These are phyloP conservation scores for Tipula helvola DNA, from an alignment of 2,888 invertebrate genomes.

Conservation along the genomic window DNA sequence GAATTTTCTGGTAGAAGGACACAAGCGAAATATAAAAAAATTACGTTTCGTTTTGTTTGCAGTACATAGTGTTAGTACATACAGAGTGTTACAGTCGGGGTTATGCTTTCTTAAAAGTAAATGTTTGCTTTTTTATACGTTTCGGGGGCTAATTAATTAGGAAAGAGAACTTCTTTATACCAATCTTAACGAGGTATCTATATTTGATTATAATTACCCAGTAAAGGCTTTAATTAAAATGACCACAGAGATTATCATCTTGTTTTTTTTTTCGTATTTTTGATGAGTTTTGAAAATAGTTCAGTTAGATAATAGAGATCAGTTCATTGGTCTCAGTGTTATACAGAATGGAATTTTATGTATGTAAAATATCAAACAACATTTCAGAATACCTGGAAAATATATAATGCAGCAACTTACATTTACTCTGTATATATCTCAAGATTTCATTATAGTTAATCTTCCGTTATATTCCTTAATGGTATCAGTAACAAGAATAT, in stretches of 20 bases:
- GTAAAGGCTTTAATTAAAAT: not conserved
- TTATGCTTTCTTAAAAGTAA: not conserved
- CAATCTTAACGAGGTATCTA: not conserved
- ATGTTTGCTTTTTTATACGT: not conserved
- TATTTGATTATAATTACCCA: not conserved
- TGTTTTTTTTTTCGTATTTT: not conserved
- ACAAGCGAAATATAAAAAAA: not conserved
- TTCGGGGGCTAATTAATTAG: not conserved
- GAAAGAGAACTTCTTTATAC: not conserved
- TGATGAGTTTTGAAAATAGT: not conserved
- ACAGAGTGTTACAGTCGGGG: not conserved
- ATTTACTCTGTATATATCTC: not conserved
- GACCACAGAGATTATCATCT: not conserved
- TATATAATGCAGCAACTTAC: not conserved
- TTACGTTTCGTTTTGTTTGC: not conserved
- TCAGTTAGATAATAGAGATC: not conserved
- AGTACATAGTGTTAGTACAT: not conserved
- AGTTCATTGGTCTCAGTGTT: not conserved
- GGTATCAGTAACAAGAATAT: not conserved
- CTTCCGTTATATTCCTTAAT: not conserved
- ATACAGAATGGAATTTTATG: not conserved
- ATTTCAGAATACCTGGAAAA: not conserved
- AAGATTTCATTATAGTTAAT: not conserved
- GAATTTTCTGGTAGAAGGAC: not conserved
- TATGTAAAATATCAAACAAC: not conserved